Evolutionary conservation across 2,797 vertebrate genomes (phyloP), one percentile per base, ranked within the genome.

Genomic region (Cynodonichthys magdalenae): DNA sequence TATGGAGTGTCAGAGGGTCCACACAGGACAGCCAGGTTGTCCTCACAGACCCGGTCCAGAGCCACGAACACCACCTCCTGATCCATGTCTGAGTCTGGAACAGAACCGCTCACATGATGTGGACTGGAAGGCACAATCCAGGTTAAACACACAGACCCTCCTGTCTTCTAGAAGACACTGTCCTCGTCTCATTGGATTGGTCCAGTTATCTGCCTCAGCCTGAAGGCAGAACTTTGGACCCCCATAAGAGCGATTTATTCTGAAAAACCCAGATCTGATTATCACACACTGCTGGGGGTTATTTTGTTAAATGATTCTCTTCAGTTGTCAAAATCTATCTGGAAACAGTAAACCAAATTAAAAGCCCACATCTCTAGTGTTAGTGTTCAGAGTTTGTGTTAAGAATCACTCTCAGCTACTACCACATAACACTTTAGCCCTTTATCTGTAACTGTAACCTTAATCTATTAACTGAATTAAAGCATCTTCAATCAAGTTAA

Each of bases 51-150:
- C 0, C 54, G 67, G 15, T 92, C 86, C 80, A 94, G 69, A 28
- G 87, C 55, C 17, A 69, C 48, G 7, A 94, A 94, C 53, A 91
- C 82, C 36, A 64, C 55, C 63, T 68, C 70, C 48, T 79, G 49
- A 27, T 93, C 93, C 93, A 93, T 94, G 31, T 78, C 77, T 67
- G 76, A 61, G 54, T 60, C 66, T 78, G 80, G 9, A 27, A 39
- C 47, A 36, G 10, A 46, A 44, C 10, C 36, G 10, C 1, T 11
- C 1, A 39, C 57, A 9, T 15, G 28, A 39, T 6, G 14, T 74
- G 80, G 79, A 86, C 31, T 7, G 31, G 6, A 29, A 56, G n/a
- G 5, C 18, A 59, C 20, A 19, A 56, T 53, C 47, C 4, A 66
- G 59, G 12, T 66, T 63, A 75, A 80, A 82, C 63, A 79, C 29